Conservation (phyloP, 2,113 vertebrate genomes). For the Prionailurus bengalensis region DNA sequence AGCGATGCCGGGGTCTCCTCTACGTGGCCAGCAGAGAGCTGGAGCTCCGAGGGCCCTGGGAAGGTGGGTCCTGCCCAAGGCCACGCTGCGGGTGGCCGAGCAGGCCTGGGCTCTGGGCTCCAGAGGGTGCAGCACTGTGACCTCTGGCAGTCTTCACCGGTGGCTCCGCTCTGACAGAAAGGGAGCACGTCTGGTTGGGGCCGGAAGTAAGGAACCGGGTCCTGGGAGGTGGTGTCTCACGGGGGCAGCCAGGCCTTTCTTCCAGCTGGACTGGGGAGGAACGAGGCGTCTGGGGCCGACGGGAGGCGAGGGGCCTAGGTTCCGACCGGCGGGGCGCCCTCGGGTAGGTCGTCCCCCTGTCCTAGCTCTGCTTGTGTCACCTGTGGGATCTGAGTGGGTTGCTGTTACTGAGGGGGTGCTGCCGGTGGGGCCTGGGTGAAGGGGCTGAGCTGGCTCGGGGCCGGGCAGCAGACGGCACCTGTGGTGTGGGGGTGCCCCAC, state of each 20-base stretch:
- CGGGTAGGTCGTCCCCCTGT: neutral
- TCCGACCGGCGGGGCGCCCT: neutral
- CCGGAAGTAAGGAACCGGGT: neutral
- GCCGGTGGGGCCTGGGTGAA: neutral
- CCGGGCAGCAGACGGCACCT: neutral
- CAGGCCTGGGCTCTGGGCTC: neutral
- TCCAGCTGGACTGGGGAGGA: neutral
- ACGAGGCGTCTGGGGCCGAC: too few relatives aligned
- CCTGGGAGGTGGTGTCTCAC: neutral
- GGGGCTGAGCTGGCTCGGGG: neutral
- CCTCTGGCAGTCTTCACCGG: neutral
- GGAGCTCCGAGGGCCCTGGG: accelerated
- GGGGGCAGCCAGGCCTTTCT: neutral
- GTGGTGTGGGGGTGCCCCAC: too few relatives aligned
- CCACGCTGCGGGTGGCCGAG: neutral
- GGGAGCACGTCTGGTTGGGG: neutral
- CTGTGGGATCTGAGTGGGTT: accelerated
- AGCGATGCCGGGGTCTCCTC: neutral
- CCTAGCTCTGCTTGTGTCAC: too few relatives aligned
- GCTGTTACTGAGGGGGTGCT: neutral
- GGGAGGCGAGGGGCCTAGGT: neutral
- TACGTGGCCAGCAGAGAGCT: accelerated
- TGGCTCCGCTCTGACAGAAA: neutral
- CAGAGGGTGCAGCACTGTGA: neutral
- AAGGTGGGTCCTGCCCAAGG: neutral